Evolutionary conservation across 2,888 invertebrate genomes (phyloP), one percentile per base, ranked within the genome.

Genomic region (Leucoma salicis): DNA sequence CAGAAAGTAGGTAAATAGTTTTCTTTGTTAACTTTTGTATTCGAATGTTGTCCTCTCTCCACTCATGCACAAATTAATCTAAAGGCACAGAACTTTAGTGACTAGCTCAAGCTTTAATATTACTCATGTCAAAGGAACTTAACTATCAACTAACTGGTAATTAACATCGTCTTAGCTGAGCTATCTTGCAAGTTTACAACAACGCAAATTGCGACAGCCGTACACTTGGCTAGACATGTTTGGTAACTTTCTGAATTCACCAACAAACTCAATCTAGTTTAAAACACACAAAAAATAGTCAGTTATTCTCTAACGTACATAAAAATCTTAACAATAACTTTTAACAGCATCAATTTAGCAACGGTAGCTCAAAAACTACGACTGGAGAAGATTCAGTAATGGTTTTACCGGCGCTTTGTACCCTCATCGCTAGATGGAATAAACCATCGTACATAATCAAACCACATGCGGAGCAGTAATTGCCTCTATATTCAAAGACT

Each of bases 401-500:
- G 82, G 81, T 85, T 82, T 84, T 83, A 81, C 80, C 73, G 70
- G 68, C 70, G 70, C 73, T 74, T 78, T 77, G 76, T 75, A 78
- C 75, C 75, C 75, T 68, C 78, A 69, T 76, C 81, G 78, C 81
- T 83, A 82, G 83, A 78, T 78, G 80, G 81, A 85, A 83, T 77
- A 79, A 78, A 59, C 70, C 79, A 66, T 74, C 80, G 81, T 78
- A 80, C 86, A 87, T 87, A 88, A 89, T 87, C 79, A 86, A 88
- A 84, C 89, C 88, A 86, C 89, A 88, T 87, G 88, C 88, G 77
- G 88, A 63, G 87, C 87, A 73, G 87, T 89, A 88, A 89, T 89
- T 88, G 88, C 88, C 83, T 89, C 83, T 70, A 82, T 82, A 88
- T 86, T 88, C 88, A 88, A 82, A 86, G 86, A 74, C 81, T 78